Base-by-base conservation (phyloP, 2,113 vertebrate species). In the Reinhardtius hippoglossoides region DNA sequence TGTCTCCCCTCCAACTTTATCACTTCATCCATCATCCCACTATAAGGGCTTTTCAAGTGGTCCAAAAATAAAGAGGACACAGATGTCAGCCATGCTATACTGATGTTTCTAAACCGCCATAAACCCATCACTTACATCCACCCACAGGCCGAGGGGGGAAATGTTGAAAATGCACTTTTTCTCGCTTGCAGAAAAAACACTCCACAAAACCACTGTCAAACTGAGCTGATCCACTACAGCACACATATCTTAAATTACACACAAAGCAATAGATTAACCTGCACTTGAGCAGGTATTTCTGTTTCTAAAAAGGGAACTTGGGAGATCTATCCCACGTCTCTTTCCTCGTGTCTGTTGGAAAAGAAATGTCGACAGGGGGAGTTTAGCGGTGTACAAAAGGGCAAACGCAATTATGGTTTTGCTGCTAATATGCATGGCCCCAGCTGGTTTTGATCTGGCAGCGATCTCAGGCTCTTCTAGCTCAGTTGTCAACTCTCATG, bases 401-500 rank as follows among this genome's bases (percentile, higher is more conserved):
- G 90, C 89, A 92, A 84, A 87, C 52, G 84, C 83, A 93, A 94
- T 92, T 92, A 92, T 91, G 89, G 92, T 74, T 85, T 80, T 62
- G 70, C 80, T 80, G 80, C 89, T 92, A 92, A 91, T 89, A 90
- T 91, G 80, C 84, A 50, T 65, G 82, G 87, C 80, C 91, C 84
- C 93, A 93, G 92, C 92, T 93, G 92, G 90, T 92, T 92, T 73
- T 91, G 89, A 93, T 94, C 91, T 83, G 79, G 76, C 78, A 54
- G 78, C 6, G 60, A 86, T 87, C 84, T 69, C 64, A 84, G 87
- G 80, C 82, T 82, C 85, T 81, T 59, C 79, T 13, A 57, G 87
- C 81, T 84, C 84, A 82, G 61, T 89, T 94, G 93, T 95, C 93
- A 93, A 87, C 85, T 92, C 88, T 89, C 87, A 94, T 93, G 92